Base-by-base conservation (phyloP, 1,140 invertebrate genomes). In the Belonocnema kinseyi region DNA sequence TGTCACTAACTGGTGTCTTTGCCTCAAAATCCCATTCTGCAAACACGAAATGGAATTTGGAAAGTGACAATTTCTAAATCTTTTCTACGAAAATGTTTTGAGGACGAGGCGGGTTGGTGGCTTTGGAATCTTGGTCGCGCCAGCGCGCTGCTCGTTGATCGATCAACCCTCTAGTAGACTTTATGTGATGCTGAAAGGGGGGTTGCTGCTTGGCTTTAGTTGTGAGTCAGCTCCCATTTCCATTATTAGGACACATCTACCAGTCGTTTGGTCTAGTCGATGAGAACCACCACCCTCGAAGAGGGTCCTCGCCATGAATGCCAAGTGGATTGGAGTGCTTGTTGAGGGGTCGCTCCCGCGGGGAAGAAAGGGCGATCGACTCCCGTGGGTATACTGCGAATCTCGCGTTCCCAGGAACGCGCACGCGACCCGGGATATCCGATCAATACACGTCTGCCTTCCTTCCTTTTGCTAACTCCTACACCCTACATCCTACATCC, bases 131-230 rank as follows among this genome's bases (percentile, higher is more conserved):
- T 46, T 46, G 7, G 40, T 6, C 10, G 40, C 40, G 40, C 40
- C 40, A 46, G 40, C 40, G 40, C 40, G 40, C 40, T 46, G 40
- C 40, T 11, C 8, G 40, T 46, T 46, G 75, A 82, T 82, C 81
- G 78, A 80, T 80, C 77, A 75, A 58, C 14, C 66, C 61, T 54
- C 75, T 53, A 54, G 75, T 77, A 71, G 78, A 78, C 93, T 85
- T 89, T 91, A 51, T 82, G 87, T 92, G 89, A 85, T 88, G 85
- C 46, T 92, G 92, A 51, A 91, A 92, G 40, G 66, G 77, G 80
- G 73, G 77, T 77, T 77, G 73, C 76, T 71, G 72, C 78, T 46
- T 46, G 40, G 75, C 61, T 73, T 74, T 58, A 76, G 61, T 76
- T 78, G 82, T 88, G 86, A 87, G 80, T 88, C 86, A 88, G 86